Evolutionary conservation across 2,888 invertebrate genomes (phyloP).

Genomic region (Hirtodrosophila confusa): DNA sequence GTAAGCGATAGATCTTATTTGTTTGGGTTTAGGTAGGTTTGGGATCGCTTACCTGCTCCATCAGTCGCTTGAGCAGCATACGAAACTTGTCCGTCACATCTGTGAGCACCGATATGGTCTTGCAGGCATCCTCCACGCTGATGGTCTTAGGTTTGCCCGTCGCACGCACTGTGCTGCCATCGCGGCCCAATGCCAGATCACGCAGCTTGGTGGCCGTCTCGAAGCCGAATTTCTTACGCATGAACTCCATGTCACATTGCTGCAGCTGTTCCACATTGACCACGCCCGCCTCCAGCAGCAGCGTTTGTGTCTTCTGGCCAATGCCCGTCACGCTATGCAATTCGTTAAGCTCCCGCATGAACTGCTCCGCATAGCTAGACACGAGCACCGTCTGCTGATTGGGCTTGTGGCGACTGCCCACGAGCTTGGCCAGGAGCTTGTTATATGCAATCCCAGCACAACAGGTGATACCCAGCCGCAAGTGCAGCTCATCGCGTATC

Average conservation of each 20-base stretch:
- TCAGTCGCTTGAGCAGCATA: conserved; percentile 88
- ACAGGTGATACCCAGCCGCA: conserved; percentile 89
- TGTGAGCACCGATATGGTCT: conserved; percentile 88
- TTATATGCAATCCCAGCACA: conserved; percentile 94
- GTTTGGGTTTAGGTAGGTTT: too few relatives aligned
- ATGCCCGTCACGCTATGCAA: conserved; percentile 90
- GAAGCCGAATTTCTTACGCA: conserved; percentile 88
- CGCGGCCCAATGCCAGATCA: conserved; percentile 90
- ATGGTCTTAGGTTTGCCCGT: conserved; percentile 92
- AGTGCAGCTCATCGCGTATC: conserved; percentile 88
- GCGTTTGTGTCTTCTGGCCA: conserved; percentile 88
- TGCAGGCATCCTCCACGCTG: conserved; percentile 92
- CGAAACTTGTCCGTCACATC: conserved; percentile 90
- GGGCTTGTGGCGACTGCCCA: conserved; percentile 90
- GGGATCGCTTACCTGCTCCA: conserved; percentile 86
- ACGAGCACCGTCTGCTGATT: conserved; percentile 92
- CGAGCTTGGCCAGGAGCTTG: conserved; percentile 92
- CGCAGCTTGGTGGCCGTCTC: conserved; percentile 89
- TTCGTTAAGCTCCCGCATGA: conserved; percentile 88
- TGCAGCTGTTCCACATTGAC: conserved; percentile 89
- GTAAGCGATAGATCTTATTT: background rate
- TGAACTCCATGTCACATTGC: conserved; percentile 86
- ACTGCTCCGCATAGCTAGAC: conserved; percentile 88
- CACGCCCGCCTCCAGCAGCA: conserved; percentile 88
- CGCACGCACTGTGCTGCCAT: conserved; percentile 89